Conservation (phyloP, 2,113 vertebrate genomes). For the Cephalopholis sonnerati region DNA sequence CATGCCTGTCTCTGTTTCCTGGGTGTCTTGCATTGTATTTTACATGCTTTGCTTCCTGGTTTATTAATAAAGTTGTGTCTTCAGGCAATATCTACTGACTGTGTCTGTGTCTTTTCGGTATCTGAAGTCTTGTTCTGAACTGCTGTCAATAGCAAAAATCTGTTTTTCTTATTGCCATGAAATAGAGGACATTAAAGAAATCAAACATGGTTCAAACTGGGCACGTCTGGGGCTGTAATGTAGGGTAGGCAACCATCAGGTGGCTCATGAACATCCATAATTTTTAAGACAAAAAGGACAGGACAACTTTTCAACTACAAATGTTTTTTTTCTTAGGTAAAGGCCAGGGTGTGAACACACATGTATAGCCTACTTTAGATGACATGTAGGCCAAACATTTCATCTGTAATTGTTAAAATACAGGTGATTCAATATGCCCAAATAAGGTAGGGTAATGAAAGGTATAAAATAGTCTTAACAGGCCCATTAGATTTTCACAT, state of each 20-base stretch:
- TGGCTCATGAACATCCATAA: neutral
- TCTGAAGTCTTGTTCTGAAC: neutral
- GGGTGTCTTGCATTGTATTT: constrained; percentile 50
- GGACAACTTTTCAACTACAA: no score
- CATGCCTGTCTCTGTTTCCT: constrained; percentile 53
- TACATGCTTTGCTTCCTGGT: constrained; percentile 74
- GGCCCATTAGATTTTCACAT: no score
- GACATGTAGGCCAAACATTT: no score
- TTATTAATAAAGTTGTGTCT: constrained; percentile 82
- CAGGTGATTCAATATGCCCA: no score
- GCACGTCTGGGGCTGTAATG: neutral
- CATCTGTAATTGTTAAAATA: no score
- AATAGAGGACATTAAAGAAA: neutral
- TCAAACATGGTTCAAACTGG: neutral
- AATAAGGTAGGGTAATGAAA: no score
- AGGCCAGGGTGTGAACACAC: no score
- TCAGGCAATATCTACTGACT: constrained; percentile 40
- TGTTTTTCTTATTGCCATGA: neutral
- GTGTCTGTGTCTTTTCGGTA: neutral
- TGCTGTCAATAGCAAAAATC: neutral
- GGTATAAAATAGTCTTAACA: no score
- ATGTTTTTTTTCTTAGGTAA: no score
- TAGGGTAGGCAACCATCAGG: neutral
- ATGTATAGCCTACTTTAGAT: no score
- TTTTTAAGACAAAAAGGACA: neutral